phyloP scores from a whole-genome alignment of 2,888 invertebrate genomes.

The Epicampocera succincta region DNA sequence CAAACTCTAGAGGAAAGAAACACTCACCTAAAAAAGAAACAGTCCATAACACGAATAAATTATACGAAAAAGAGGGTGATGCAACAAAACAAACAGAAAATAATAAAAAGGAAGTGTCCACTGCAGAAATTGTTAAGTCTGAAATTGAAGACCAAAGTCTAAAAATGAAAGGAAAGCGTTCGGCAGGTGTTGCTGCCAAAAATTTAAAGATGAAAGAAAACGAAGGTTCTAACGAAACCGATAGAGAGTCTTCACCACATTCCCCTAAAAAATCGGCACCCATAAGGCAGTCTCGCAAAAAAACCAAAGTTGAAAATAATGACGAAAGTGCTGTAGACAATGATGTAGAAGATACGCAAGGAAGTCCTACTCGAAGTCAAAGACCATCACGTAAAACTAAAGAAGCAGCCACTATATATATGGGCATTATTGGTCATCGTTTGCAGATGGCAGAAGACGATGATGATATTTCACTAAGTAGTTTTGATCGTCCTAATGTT shows the following conservation, averaged over 20 bases:
- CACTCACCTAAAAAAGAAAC: conserved; percentile 37
- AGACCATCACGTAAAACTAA: conserved; percentile 88
- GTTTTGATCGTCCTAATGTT: conserved; percentile 86
- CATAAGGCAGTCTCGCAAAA: conserved; percentile 72
- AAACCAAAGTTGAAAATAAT: conserved; percentile 59
- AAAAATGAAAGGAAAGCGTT: conserved; percentile 54
- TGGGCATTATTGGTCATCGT: conserved; percentile 88
- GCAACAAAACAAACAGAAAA: conserved; percentile 33
- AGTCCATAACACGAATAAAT: conserved; percentile 38
- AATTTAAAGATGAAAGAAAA: conserved; percentile 57
- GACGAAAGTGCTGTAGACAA: conserved; percentile 53
- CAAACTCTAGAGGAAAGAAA: conserved; percentile 66
- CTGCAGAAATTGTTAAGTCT: conserved; percentile 7
- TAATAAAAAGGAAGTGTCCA: conserved; percentile 35
- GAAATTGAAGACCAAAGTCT: conserved; percentile 14
- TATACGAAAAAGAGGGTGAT: conserved; percentile 53
- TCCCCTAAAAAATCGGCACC: conserved; percentile 73
- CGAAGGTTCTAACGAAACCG: conserved; percentile 27
- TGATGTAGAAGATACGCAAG: conserved; percentile 73
- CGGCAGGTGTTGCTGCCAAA: conserved; percentile 1
- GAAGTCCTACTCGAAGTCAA: conserved; percentile 74
- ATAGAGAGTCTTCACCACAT: conserved; percentile 65
- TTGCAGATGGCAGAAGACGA: conserved; percentile 85
- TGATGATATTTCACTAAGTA: conserved; percentile 85
- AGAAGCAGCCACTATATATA: conserved; percentile 88